phyloP scores from a whole-genome alignment of 2,888 invertebrate genomes.

The Adelognathus sp. region DNA sequence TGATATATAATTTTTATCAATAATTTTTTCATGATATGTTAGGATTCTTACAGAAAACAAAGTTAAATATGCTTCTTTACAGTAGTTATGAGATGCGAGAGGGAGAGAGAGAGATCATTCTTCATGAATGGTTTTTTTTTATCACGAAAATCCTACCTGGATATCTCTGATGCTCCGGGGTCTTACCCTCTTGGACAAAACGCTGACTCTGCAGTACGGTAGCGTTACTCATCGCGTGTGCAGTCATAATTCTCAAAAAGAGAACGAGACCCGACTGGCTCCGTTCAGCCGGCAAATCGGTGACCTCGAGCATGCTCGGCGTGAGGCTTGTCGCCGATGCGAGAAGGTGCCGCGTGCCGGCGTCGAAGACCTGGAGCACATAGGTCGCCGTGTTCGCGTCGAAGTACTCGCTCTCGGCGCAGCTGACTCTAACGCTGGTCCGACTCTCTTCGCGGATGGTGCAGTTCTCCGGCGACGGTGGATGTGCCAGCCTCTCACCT shows the following conservation, averaged over 20 bases:
- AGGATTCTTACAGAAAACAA: background rate
- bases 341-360: constrained; percentile 81
- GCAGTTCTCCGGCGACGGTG: constrained; percentile 83
- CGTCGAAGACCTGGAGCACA: constrained; percentile 83
- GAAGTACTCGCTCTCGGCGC: constrained; percentile 79
- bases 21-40: too few relatives aligned
- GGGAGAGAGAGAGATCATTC: constrained; percentile 43
- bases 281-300: constrained; percentile 80
- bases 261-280: constrained; percentile 80
- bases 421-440: constrained; percentile 81
- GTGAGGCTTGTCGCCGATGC: constrained; percentile 82
- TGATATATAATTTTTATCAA: too few relatives aligned
- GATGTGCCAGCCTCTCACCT: constrained; percentile 78
- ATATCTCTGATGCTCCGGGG: constrained; percentile 76
- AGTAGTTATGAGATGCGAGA: constrained; percentile 24
- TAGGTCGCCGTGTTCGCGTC: constrained; percentile 80
- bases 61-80: constrained; percentile 1
- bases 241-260: constrained; percentile 82
- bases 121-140: too few relatives aligned
- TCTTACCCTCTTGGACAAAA: constrained; percentile 76
- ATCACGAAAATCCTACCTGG: constrained; percentile 73
- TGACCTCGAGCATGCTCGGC: constrained; percentile 81
- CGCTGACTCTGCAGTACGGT: constrained; percentile 81
- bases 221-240: constrained; percentile 83
- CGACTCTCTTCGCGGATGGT: constrained; percentile 81